phyloP scores from a whole-genome alignment of 1,140 invertebrate species.

The Drosophila saltans region DNA sequence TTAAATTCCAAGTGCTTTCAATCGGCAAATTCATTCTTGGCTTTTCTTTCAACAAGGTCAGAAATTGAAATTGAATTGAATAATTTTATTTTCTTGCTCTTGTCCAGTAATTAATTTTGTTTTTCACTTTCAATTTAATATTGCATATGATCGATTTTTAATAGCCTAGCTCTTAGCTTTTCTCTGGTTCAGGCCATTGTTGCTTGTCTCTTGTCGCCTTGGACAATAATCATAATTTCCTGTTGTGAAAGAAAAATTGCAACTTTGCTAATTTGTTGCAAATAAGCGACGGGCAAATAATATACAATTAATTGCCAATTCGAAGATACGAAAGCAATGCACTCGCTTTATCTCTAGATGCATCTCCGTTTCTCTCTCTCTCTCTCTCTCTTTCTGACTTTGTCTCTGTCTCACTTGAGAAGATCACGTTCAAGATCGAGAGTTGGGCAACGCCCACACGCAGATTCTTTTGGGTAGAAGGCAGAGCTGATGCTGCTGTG shows the following conservation, averaged over 20 bases:
- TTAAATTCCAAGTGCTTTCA: too few relatives aligned
- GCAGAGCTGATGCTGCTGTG: constrained; percentile 61
- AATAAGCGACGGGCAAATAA: constrained; percentile 79
- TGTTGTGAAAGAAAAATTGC: constrained; percentile 73
- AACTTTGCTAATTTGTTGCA: constrained; percentile 75
- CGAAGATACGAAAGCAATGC: constrained; percentile 31
- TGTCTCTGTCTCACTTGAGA: constrained; percentile 40
- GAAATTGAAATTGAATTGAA: neutral
- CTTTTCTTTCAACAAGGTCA: neutral
- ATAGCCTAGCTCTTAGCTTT: constrained; percentile 25
- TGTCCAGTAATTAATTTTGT: neutral
- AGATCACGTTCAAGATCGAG: constrained; percentile 50
- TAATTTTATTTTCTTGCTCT: neutral
- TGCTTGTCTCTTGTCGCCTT: constrained; percentile 37
- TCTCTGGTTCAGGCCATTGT: constrained; percentile 24
- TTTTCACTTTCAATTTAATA: constrained; percentile 38
- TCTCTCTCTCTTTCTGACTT: neutral
- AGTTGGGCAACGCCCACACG: constrained; percentile 73
- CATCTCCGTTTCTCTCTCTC: neutral
- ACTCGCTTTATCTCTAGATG: constrained; percentile 1
- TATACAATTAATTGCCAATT: constrained; percentile 74
- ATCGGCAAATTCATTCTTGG: too few relatives aligned
- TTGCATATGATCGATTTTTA: constrained; percentile 25
- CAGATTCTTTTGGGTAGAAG: constrained; percentile 37
- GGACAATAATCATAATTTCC: constrained; percentile 75